Conservation (phyloP, 64 coral and sea anemone species). For the Pocillopora verrucosa region DNA sequence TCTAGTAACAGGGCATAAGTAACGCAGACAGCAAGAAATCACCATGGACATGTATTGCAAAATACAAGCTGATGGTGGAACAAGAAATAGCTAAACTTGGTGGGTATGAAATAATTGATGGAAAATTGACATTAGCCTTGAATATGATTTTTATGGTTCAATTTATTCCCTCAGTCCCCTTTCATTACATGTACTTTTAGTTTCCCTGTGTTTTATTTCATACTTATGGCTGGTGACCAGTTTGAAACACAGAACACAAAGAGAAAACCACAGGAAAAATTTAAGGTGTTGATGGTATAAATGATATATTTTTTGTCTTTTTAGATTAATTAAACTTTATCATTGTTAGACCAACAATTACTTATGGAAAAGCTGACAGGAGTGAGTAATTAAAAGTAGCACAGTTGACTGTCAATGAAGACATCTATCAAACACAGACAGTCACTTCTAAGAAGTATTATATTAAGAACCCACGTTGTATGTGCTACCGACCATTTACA, state of each 20-base stretch:
- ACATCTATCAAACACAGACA: no score
- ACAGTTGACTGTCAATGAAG: no score
- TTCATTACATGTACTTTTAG: background rate
- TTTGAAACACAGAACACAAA: no score
- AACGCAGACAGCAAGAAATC: constrained; percentile 69
- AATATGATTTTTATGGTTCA: background rate
- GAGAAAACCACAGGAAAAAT: no score
- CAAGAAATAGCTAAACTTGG: constrained; percentile 80
- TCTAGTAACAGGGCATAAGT: constrained; percentile 60
- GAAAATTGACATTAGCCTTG: background rate
- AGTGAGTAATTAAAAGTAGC: constrained; percentile 54
- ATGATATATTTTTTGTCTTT: background rate
- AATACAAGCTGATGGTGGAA: constrained; percentile 91
- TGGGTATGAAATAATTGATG: constrained; percentile 52
- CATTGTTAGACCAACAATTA: constrained; percentile 85
- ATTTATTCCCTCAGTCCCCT: background rate
- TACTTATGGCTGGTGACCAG: no score
- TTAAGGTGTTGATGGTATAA: no score
- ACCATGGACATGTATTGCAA: constrained; percentile 88
- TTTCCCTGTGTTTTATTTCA: no score
- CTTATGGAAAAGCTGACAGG: constrained; percentile 86
- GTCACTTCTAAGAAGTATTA: no score
- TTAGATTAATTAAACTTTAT: constrained; percentile 91
- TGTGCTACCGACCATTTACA: no score
- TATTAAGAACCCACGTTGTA: no score